Evolutionary conservation across 2,797 vertebrate genomes (phyloP), one percentile per base, ranked within the genome.

Genomic region (Chloroceryle amazona): DNA sequence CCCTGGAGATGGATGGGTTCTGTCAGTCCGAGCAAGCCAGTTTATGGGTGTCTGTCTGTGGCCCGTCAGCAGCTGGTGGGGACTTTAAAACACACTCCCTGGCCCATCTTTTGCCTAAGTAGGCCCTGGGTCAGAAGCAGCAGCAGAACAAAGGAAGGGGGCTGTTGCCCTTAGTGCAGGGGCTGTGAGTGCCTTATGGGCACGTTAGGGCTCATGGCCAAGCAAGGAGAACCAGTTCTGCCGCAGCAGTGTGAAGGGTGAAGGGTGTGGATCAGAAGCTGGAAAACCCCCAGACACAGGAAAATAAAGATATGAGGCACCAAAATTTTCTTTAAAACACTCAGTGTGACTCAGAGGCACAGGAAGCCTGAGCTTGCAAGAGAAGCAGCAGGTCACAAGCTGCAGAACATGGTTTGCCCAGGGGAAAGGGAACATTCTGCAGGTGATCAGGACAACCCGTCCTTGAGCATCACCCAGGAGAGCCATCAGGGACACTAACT

Each of bases 201-300:
- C 92, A 73, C 3, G 1, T 42, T 46, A 28, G 78, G 33, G 65
- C 79, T 72, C 67, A 31, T 71, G 61, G 46, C 42, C 55, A 20
- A 65, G 83, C 17, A 2, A 85, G 74, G 85, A 76, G 61, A 88
- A 78, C 3, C 23, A 88, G 75, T 72, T 94, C 58, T 17, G 5
- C 76, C 9, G 2, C 49, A 41, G 5, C 55, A 74, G 49, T 0
- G 0, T 13, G 31, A 65, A 88, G 85, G 75, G 82, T 41, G 93
- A 61, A 88, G 85, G 75, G 82, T 41, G 94, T 90, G 87, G 72
- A 88, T 81, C 18, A 42, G 71, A 66, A 62, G 46, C 76, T 94
- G 93, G 94, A 96, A 97, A 96, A 61, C 49, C 90, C 80, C 82
- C 73, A 84, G 54, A 75, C 66, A 81, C 8, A 55, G 82, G 65